These are phyloP conservation scores for Allobates femoralis DNA, from an alignment of 2,797 vertebrate genomes.

Conservation along the genomic window DNA sequence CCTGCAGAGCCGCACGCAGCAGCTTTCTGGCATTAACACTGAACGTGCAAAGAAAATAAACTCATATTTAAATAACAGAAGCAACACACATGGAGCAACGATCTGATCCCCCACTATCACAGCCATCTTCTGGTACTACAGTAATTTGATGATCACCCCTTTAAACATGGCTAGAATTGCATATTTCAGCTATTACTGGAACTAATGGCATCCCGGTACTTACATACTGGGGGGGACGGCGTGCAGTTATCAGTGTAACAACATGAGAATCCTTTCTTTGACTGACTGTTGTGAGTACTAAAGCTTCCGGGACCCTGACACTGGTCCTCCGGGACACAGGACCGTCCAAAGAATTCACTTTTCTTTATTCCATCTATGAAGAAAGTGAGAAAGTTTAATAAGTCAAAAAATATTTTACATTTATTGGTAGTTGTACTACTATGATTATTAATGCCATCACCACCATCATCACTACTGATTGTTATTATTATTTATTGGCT, in stretches of 20 bases:
- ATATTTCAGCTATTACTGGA: not conserved
- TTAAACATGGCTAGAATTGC: not conserved
- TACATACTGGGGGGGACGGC: conserved; percentile 12
- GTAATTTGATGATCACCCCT: not conserved
- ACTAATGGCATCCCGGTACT: not conserved
- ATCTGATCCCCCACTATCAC: not conserved
- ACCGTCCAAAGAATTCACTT: conserved; percentile 38
- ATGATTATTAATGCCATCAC: not conserved
- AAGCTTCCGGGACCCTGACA: conserved; percentile 41
- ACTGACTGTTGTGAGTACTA: conserved; percentile 21
- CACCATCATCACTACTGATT: not conserved
- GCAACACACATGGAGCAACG: not conserved
- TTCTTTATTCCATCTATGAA: conserved; percentile 32
- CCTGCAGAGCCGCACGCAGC: no score
- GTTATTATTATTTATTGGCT: no score
- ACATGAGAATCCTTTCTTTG: conserved; percentile 50
- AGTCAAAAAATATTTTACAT: not conserved
- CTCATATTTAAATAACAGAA: no score
- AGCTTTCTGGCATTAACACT: no score
- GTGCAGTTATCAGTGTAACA: conserved; percentile 52
- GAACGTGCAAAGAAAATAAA: no score
- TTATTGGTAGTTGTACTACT: not conserved
- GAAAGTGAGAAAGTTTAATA: not conserved
- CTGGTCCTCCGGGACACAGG: conserved; percentile 25
- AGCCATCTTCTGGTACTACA: no score